phyloP scores from a whole-genome alignment of 2,797 vertebrate genomes.

The Gobio occitaniae region DNA sequence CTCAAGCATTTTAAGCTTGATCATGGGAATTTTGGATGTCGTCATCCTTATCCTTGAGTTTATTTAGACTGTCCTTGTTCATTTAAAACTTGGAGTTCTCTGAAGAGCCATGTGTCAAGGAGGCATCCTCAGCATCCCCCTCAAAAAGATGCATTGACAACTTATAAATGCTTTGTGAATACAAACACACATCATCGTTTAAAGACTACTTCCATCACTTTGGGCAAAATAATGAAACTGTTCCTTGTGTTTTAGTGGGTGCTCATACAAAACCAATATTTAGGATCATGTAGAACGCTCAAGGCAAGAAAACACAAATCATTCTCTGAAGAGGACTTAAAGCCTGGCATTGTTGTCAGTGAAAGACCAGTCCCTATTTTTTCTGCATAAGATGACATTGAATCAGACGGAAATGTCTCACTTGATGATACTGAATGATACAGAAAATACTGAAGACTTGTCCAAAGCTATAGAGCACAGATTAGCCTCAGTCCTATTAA shows the following conservation, averaged over 20 bases:
- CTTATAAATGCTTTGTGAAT: conserved; percentile 8
- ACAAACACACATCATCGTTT: background rate
- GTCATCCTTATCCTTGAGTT: conserved; percentile 10
- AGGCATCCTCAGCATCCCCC: conserved; percentile 14
- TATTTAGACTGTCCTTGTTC: conserved; percentile 9
- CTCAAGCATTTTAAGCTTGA: conserved; percentile 12
- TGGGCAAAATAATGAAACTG: conserved; percentile 25
- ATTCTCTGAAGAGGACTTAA: conserved; percentile 28
- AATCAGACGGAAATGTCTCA: background rate
- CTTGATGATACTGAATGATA: background rate
- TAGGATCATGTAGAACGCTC: conserved; percentile 7
- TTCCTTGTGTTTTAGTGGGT: conserved; percentile 28
- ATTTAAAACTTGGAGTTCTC: conserved; percentile 11
- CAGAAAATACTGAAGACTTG: conserved; percentile 12
- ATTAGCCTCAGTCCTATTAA: background rate
- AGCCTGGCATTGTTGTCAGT: conserved; percentile 20
- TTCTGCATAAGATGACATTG: conserved; percentile 4
- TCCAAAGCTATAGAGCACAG: background rate
- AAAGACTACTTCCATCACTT: conserved; percentile 19
- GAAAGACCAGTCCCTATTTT: background rate
- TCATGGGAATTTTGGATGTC: background rate
- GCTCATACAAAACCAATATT: conserved; percentile 31
- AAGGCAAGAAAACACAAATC: conserved; percentile 24
- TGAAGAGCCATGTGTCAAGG: conserved; percentile 15
- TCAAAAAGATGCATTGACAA: conserved; percentile 6